phyloP scores from a whole-genome alignment of 2,888 invertebrate species.

The Acanthosepion pharaonis region DNA sequence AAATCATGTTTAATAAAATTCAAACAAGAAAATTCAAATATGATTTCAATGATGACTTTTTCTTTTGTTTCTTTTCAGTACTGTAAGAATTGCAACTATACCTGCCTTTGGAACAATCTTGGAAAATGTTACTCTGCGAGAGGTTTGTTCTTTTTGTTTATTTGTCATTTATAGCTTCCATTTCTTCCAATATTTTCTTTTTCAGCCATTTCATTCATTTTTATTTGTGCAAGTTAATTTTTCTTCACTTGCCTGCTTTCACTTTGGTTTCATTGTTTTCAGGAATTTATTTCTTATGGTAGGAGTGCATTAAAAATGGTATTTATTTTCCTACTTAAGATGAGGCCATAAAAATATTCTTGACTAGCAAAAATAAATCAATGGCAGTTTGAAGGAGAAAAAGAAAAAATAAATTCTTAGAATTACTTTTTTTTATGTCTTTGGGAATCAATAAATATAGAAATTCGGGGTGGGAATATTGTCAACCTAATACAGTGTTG shows the following conservation, averaged over 20 bases:
- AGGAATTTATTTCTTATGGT: not conserved
- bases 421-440: no score
- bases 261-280: not conserved
- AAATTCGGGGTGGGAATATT: not conserved
- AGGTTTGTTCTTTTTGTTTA: constrained; percentile 69
- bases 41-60: not conserved
- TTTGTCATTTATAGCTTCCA: not conserved
- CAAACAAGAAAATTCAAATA: no score
- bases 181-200: not conserved
- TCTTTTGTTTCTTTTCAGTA: constrained; percentile 65
- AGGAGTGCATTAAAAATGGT: not conserved
- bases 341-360: not conserved
- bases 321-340: not conserved
- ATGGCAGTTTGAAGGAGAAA: not conserved
- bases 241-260: not conserved
- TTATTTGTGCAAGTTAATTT: not conserved
- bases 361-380: not conserved
- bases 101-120: constrained; percentile 80
- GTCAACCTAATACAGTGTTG: not conserved
- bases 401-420: no score
- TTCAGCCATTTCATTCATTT: not conserved
- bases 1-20: no score
- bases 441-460: not conserved
- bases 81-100: constrained; percentile 80
- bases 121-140: constrained; percentile 74